These are phyloP conservation scores for Drosophila erecta DNA, from an alignment of 1,140 invertebrate genomes.

Conservation along the genomic window DNA sequence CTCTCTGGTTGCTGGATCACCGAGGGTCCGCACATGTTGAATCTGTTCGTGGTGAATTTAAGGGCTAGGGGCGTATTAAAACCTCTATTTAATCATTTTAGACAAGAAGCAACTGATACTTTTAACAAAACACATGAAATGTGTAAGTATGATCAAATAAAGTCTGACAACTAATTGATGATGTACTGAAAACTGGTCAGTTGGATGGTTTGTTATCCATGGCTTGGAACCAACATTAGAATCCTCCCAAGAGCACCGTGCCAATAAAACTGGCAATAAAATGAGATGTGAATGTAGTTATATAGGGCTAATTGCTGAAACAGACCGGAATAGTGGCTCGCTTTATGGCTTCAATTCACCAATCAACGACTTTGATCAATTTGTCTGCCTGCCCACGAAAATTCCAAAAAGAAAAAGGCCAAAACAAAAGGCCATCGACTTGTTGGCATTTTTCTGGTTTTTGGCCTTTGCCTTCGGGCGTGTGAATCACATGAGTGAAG, in stretches of 20 bases:
- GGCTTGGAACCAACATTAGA: too few species aligned
- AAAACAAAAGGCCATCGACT: background rate
- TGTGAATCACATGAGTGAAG: background rate
- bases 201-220: too few species aligned
- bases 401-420: background rate
- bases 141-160: too few species aligned
- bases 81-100: too few species aligned
- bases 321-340: background rate
- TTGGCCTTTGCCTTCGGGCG: background rate
- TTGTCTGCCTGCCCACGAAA: slow-evolving; percentile 21
- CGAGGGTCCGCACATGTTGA: slow-evolving; percentile 2
- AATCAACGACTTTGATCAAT: slow-evolving; percentile 35
- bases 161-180: too few species aligned
- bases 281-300: too few species aligned
- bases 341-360: background rate
- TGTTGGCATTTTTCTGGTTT: slow-evolving; percentile 16
- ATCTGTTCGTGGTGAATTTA: background rate
- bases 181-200: too few species aligned
- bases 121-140: too few species aligned
- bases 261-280: too few species aligned
- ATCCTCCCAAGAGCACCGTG: too few species aligned
- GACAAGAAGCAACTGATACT: too few species aligned
- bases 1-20: background rate
- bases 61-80: background rate
- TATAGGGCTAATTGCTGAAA: background rate